Evolutionary conservation across 1,140 invertebrate species (phyloP), one percentile per base, ranked within the genome.

Genomic region (Heliconius hermathena): DNA sequence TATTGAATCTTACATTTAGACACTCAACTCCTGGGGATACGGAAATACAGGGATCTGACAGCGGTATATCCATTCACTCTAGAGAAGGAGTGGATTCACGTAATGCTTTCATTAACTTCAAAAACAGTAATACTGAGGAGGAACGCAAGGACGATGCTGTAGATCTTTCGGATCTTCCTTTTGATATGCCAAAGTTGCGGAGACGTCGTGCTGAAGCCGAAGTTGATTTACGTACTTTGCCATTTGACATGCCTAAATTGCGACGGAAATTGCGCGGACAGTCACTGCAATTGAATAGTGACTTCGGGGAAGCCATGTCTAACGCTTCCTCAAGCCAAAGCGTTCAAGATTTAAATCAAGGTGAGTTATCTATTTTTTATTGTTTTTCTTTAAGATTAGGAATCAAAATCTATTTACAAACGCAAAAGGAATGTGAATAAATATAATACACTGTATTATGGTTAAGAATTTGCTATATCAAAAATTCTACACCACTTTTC

Each of bases 231-330:
- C 95, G 96, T 71, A 96, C 98, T 86, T 95, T 98, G 80, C 97
- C 98, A 22, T 98, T 98, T 88, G 98, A 98, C 89, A 98, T 98
- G 97, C 97, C 98, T 18, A 98, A 98, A 92, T 92, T 98, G 60
- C 95, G 97, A 74, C 95, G 97, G 46, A 95, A 97, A 81, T 93
- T 97, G 75, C 94, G 96, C 73, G 96, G 95, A 26, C 93, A 94
- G 54, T 94, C 93, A 2, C 74, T 93, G 77, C 93, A 94, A 71
- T 79, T 94, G 8, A 95, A 91, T 80, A 93, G 89, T 79, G 93
- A 94, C 76, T 95, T 93, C 83, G 92, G 90, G 81, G 97, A 96
- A 86, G 95, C 96, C 78, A 96, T 96, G 33, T 97, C 97, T 1
- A 97, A 97, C 83, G 97, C 97, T 60, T 97, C 97, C 13, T 97